Conservation (phyloP, 2,113 vertebrate genomes). For the Trogon surrucura region DNA sequence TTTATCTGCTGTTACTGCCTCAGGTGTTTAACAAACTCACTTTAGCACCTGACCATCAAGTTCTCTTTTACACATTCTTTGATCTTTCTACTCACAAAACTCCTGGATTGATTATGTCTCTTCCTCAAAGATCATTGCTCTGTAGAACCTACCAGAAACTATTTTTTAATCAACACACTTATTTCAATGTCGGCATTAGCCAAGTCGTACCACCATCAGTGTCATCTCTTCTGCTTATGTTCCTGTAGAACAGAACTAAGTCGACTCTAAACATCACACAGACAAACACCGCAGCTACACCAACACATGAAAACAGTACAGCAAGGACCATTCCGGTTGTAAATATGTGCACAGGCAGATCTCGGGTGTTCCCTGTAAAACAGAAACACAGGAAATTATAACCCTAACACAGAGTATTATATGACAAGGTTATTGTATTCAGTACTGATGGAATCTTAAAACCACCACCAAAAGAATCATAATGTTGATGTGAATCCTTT, state of each 20-base stretch:
- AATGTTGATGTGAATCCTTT: neutral
- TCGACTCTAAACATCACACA: constrained; percentile 76
- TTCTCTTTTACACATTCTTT: neutral
- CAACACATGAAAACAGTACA: constrained; percentile 20
- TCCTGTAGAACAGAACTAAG: constrained; percentile 76
- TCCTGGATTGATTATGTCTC: neutral
- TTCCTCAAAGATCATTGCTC: neutral
- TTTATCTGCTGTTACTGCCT: neutral
- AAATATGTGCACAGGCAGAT: constrained; percentile 71
- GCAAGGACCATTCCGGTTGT: constrained; percentile 64
- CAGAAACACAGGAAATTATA: neutral
- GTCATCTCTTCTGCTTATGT: constrained; percentile 71
- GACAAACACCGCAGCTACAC: constrained; percentile 27
- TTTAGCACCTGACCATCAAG: neutral
- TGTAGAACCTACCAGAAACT: neutral
- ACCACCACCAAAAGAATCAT: neutral
- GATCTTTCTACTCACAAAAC: neutral
- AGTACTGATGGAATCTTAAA: neutral
- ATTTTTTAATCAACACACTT: neutral
- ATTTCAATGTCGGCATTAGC: neutral
- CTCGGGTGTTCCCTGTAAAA: constrained; percentile 29
- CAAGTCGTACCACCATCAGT: constrained; percentile 76
- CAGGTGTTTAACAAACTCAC: neutral
- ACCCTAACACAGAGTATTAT: neutral
- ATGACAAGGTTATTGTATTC: neutral